A percentile compares a stretch with the other conserved stretches of the same genome.
phyloP scores from a whole-genome alignment of 2,113 vertebrate genomes.

The Scortum barcoo region DNA sequence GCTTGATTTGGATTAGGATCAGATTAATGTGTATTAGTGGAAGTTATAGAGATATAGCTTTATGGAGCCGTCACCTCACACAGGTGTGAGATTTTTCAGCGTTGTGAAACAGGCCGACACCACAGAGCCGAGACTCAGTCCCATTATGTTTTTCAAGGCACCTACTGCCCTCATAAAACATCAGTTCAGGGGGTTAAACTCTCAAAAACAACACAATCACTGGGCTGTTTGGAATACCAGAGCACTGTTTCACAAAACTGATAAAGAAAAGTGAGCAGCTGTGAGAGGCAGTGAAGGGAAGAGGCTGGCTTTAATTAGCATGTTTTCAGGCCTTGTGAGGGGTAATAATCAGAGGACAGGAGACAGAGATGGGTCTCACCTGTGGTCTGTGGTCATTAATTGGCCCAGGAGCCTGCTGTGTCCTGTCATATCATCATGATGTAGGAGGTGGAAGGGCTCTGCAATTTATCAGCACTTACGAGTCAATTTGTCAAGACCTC shows the following conservation, averaged over 20 bases:
- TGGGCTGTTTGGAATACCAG: not conserved
- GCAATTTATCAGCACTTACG: slow-evolving; percentile 85
- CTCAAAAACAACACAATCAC: not conserved
- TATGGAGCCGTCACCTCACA: slow-evolving; percentile 49
- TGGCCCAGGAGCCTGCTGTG: slow-evolving; percentile 74
- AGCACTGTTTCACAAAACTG: not conserved
- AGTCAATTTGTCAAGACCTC: slow-evolving; percentile 83
- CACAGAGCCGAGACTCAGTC: not conserved
- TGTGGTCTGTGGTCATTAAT: slow-evolving; percentile 78
- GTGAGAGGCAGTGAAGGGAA: not conserved
- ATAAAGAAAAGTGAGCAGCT: not conserved
- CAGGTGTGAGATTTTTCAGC: slow-evolving; percentile 56
- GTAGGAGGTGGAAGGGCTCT: slow-evolving; percentile 51
- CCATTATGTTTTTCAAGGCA: not conserved
- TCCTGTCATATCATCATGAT: slow-evolving; percentile 72
- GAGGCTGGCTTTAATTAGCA: slow-evolving; percentile 30
- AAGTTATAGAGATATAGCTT: slow-evolving; percentile 64
- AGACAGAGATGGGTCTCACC: slow-evolving; percentile 77
- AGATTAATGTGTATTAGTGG: slow-evolving; percentile 78
- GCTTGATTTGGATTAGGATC: slow-evolving; percentile 78
- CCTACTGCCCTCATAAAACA: not conserved
- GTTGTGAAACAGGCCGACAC: not conserved
- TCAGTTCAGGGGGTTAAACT: not conserved
- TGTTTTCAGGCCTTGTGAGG: slow-evolving; percentile 33
- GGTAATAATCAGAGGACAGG: slow-evolving; percentile 28